Base-by-base conservation (phyloP, 2,113 vertebrate species). In the Aegotheles bennettii region DNA sequence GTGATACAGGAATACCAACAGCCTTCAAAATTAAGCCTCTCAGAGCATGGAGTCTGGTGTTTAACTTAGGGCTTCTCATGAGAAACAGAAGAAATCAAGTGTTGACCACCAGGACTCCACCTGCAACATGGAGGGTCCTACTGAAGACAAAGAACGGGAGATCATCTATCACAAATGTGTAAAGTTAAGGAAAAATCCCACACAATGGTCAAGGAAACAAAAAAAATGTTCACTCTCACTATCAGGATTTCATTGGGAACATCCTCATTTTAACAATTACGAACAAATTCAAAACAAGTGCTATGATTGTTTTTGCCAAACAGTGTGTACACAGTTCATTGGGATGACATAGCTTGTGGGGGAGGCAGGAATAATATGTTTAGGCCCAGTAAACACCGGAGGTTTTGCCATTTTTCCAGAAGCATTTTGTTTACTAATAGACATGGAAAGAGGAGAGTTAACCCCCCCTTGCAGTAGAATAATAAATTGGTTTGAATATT, bases 261-360 rank as follows among this genome's bases (percentile, higher is more conserved):
- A 90, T 84, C 47, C 65, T 79, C 68, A 54, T 94, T 96, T 93
- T 89, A 70, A 94, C 95, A 89, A 95, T 79, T 73, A 95, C 18
- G 36, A 94, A 96, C 65, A 78, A 87, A 95, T 97, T 95, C 86
- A 93, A 97, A 96, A 78, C 81, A 97, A 86, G 25, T 86, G 84
- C 59, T 95, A 29, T 43, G 95, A 93, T 42, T 95, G 88, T 93
- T 97, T 97, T 97, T 97, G 95, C 90, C 95, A 97, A 96, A 86
- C 10, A 63, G 67, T 87, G 84, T 87, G 94, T 96, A 96, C 87
- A 86, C 53, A 91, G 70, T 90, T 96, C 77, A 80, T 31, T 95
- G 88, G 71, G 61, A 96, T 96, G 87, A 95, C 93, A 83, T 88
- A 89, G 89, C 80, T 89, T 95, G 91, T 88, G 96, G 90, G 59